Percentiles rank a stretch among this genome's conserved stretches.
phyloP scores from a whole-genome alignment of 2,797 vertebrate genomes.

The Halcyon smyrnensis region DNA sequence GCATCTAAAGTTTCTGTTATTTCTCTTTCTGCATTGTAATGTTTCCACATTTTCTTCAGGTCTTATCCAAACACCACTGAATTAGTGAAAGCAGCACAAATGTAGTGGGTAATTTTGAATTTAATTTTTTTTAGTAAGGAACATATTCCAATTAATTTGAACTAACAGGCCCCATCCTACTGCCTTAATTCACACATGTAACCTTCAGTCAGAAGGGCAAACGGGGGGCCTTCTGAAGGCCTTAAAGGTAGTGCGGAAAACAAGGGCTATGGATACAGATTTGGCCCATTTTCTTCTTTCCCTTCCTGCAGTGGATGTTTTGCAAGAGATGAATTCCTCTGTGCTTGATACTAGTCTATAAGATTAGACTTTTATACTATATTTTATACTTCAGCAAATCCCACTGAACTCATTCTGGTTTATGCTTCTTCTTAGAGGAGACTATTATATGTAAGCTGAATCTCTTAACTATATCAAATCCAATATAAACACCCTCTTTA shows the following conservation, averaged over 20 bases:
- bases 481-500: constrained; percentile 73
- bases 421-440: constrained; percentile 61
- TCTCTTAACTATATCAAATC: constrained; percentile 71
- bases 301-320: neutral
- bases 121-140: neutral
- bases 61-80: neutral
- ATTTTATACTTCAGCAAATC: constrained; percentile 61
- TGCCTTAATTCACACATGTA: neutral
- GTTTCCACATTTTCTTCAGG: neutral
- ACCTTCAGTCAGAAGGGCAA: neutral
- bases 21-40: neutral
- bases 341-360: constrained; percentile 58
- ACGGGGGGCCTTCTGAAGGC: neutral
- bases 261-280: neutral
- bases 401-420: constrained; percentile 65
- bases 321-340: constrained; percentile 24
- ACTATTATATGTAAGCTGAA: constrained; percentile 59
- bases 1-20: neutral
- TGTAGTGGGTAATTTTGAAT: neutral
- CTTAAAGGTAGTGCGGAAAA: neutral
- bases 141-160: neutral
- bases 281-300: constrained; percentile 1
- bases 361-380: constrained; percentile 54
- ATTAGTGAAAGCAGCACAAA: neutral
- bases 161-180: neutral